phyloP scores from a whole-genome alignment of 92 coral and sea anemone species.

The Actinernus sp. region DNA sequence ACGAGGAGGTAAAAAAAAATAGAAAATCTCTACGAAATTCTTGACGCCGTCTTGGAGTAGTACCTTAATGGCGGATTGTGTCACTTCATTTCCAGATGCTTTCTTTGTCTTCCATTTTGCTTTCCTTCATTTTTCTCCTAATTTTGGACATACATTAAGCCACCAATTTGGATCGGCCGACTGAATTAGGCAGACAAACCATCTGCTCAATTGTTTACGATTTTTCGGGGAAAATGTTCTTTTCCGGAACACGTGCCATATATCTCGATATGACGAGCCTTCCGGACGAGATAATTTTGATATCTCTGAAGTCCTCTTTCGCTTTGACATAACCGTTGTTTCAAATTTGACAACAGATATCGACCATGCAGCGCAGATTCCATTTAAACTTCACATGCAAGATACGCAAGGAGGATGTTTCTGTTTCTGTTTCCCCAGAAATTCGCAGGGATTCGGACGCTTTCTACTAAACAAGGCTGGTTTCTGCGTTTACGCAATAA shows the following conservation, averaged over 20 bases:
- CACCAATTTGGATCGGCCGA: constrained; percentile 80
- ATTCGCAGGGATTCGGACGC: no score
- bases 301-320: constrained; percentile 78
- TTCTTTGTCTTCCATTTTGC: constrained; percentile 1
- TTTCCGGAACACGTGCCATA: constrained; percentile 89
- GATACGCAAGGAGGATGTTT: no score
- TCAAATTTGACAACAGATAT: constrained; percentile 68
- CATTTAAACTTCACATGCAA: no score
- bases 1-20: constrained; percentile 18
- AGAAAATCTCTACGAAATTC: constrained; percentile 12
- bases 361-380: no score
- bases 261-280: constrained; percentile 71
- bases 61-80: no score
- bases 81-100: neutral
- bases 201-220: constrained; percentile 94
- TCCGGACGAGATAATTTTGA: constrained; percentile 87
- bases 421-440: no score
- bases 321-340: constrained; percentile 82
- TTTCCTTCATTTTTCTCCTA: constrained; percentile 29
- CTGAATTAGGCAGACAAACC: constrained; percentile 60
- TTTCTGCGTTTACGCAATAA: constrained; percentile 81
- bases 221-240: constrained; percentile 90
- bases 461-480: no score
- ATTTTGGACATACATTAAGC: constrained; percentile 69
- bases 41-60: no score